Evolutionary conservation across 2,113 vertebrate species (phyloP), one percentile per base, ranked within the genome.

Genomic region (Odocoileus hemionus): DNA sequence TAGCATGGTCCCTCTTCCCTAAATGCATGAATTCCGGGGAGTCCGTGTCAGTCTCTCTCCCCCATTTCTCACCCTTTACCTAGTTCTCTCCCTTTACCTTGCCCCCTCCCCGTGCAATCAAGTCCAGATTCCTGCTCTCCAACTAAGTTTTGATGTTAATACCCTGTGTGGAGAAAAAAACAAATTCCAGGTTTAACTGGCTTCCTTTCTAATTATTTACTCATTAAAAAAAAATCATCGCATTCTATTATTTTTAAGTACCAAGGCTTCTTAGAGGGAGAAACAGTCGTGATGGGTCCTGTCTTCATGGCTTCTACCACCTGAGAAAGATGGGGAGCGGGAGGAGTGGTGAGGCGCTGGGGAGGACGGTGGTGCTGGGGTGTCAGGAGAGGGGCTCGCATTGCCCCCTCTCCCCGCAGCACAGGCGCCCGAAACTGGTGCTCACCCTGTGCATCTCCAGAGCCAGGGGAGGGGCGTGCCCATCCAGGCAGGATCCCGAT

Each of bases 321-420:
- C 57, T 79, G 36, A 16, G 45, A 54, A 61, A 67, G 36, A 43
- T 1, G 28, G 14, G 23, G 33, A 15, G 12, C 1, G 7, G 3
- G 26, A 54, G 16, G 19, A 47, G 21, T 7, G 16, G 21, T 0
- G 0, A 19, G 86, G 21, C 16, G 0, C 0, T 2, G 50, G 19
- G 4, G 30, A 78, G n/a, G 7, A 17, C 0, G 1, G 12, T 1
- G 55, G 10, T 13, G 19, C 36, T 39, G 33, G 61, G 43, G 2
- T 19, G 26, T 43, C 55, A n/a, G 26, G 36, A 10, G 21, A 4
- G n/a, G 7, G 6, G 26, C 15, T 47, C 26, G 4, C 61, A 67
- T 15, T 2, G 8, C 5, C 19, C 19, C 19, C n/a, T 2, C 2
- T 12, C 10, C n/a, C 19, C 2, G 0, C 19, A 70, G n/a, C n/a